A percentile compares a stretch with the other conserved stretches of the same genome.
phyloP scores from a whole-genome alignment of 2,797 vertebrate species.

The Scolopax bukidnonensis region DNA sequence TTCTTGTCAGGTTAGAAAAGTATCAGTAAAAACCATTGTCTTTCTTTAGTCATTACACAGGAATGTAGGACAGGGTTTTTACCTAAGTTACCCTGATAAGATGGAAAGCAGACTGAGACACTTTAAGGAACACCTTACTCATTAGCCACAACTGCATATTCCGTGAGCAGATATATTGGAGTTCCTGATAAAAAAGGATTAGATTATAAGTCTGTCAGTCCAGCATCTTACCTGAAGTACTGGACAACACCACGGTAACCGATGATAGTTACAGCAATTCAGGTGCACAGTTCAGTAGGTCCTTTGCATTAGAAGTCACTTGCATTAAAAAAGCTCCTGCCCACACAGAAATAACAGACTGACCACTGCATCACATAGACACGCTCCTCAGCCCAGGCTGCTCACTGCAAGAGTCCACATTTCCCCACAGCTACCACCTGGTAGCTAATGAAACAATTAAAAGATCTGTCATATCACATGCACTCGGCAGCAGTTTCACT shows the following conservation, averaged over 20 bases:
- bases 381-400: neutral
- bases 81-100: neutral
- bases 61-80: neutral
- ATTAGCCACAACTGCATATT: neutral
- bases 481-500: neutral
- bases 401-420: neutral
- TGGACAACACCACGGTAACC: neutral
- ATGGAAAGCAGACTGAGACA: neutral
- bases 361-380: neutral
- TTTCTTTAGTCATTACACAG: neutral
- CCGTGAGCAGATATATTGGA: neutral
- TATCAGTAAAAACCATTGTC: neutral
- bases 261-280: neutral
- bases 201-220: neutral
- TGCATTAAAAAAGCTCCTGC: neutral
- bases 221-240: neutral
- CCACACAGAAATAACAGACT: neutral
- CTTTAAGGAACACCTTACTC: neutral
- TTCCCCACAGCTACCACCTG: neutral
- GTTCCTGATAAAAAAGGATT: neutral
- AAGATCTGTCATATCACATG: neutral
- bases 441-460: neutral
- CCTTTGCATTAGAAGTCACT: neutral
- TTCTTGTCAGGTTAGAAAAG: neutral
- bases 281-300: neutral